Conservation (phyloP, 2,888 invertebrate species). For the Cataglyphis altisquamis region DNA sequence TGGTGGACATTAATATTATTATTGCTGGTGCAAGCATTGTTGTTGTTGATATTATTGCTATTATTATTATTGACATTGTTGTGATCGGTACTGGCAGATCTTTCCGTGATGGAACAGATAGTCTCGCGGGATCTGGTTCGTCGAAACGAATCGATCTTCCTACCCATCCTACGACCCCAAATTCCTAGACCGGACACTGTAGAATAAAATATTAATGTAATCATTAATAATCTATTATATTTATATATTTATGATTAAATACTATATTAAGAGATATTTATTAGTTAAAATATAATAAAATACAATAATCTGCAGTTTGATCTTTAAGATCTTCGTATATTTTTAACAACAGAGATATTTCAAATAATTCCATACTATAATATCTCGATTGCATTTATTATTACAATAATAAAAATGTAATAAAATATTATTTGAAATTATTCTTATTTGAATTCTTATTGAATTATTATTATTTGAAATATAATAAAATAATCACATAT, state of each 20-base stretch:
- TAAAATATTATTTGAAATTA: neutral
- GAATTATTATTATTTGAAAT: neutral
- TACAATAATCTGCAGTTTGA: neutral
- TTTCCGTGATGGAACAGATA: conserved; percentile 84
- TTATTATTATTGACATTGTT: conserved; percentile 74
- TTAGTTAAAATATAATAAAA: neutral
- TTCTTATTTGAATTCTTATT: neutral
- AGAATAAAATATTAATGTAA: conserved; percentile 6
- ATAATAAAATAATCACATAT: neutral
- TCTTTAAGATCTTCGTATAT: neutral
- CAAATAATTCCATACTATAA: neutral
- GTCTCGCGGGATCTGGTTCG: conserved; percentile 89
- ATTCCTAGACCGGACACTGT: conserved; percentile 80
- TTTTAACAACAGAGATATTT: conserved; percentile 2
- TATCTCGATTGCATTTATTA: neutral
- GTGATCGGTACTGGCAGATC: conserved; percentile 80
- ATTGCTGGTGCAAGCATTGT: conserved; percentile 67
- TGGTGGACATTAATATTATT: conserved; percentile 54
- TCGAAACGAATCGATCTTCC: conserved; percentile 91
- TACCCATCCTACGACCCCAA: conserved; percentile 93
- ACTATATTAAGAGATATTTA: neutral
- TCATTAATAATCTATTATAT: neutral
- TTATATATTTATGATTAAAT: conserved; percentile 5
- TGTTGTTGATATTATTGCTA: conserved; percentile 73
- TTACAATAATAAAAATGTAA: neutral